Percentiles rank a stretch among this genome's conserved stretches.
Evolutionary conservation across 2,113 vertebrate species (phyloP).

Genomic region (Oryzias javanicus): DNA sequence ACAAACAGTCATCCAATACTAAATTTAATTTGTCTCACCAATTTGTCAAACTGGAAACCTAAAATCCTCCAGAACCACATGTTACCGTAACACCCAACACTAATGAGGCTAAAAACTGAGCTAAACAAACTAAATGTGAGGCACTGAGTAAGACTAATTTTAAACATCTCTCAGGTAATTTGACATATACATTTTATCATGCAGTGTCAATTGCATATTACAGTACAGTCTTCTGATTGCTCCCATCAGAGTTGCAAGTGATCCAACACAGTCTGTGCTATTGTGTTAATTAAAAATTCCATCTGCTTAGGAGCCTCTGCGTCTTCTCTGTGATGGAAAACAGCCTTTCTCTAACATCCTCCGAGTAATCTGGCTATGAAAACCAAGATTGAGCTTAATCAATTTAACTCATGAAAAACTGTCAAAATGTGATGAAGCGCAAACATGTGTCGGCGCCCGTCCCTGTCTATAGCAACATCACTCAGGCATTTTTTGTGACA

Average conservation of each 20-base stretch:
- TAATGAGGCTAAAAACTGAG: no score
- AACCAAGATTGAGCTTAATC: slow-evolving; percentile 42
- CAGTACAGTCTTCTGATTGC: slow-evolving; percentile 26
- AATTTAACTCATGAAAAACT: slow-evolving; percentile 58
- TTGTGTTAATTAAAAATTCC: slow-evolving; percentile 72
- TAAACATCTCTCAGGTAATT: slow-evolving; percentile 1
- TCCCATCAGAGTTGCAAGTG: slow-evolving; percentile 40
- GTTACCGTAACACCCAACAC: no score
- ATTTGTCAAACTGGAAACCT: no score
- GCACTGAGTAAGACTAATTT: neutral
- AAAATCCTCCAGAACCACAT: no score
- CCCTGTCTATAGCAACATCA: slow-evolving; percentile 31
- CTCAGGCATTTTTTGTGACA: slow-evolving; percentile 6
- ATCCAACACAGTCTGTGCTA: slow-evolving; percentile 59
- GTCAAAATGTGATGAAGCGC: slow-evolving; percentile 48
- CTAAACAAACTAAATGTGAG: neutral
- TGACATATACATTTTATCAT: slow-evolving; percentile 22
- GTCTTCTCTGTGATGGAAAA: slow-evolving; percentile 54
- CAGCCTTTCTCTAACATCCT: slow-evolving; percentile 54
- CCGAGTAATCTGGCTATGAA: slow-evolving; percentile 52
- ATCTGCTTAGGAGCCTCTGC: slow-evolving; percentile 68
- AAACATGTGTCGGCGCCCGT: slow-evolving; percentile 39
- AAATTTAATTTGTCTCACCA: no score
- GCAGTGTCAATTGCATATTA: slow-evolving; percentile 29
- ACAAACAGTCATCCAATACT: no score